These are phyloP conservation scores for Solen grandis DNA, from an alignment of 1,140 invertebrate genomes.

Conservation along the genomic window DNA sequence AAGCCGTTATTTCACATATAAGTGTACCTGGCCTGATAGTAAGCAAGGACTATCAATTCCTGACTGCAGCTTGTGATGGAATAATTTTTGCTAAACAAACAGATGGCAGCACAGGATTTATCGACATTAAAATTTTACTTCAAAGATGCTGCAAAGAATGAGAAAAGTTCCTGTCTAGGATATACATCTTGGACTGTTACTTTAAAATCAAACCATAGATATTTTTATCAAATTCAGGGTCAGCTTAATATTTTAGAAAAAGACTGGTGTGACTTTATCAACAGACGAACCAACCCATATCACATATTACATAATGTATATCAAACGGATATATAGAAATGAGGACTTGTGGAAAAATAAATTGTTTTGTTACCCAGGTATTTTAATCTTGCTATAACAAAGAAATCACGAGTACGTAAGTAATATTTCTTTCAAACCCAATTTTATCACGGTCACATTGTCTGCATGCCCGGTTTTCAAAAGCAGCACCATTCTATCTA, in stretches of 20 bases:
- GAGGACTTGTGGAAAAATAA: slow-evolving; percentile 42
- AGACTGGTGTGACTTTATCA: slow-evolving; percentile 53
- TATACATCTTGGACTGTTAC: background rate
- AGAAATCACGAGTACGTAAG: too few relatives aligned
- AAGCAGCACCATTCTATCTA: too few relatives aligned
- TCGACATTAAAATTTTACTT: slow-evolving; percentile 48
- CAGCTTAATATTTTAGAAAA: slow-evolving; percentile 38
- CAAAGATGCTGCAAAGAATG: slow-evolving; percentile 22
- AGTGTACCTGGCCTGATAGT: slow-evolving; percentile 33
- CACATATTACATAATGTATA: slow-evolving; percentile 48
- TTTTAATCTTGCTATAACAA: too few relatives aligned
- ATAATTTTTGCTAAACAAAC: background rate
- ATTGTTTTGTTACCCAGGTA: too few relatives aligned
- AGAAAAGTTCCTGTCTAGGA: slow-evolving; percentile 36
- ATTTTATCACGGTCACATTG: too few relatives aligned
- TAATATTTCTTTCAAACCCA: too few relatives aligned
- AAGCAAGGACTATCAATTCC: slow-evolving; percentile 12
- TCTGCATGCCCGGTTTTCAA: too few relatives aligned
- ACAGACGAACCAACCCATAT: slow-evolving; percentile 41
- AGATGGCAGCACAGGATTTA: slow-evolving; percentile 25
- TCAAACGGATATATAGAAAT: slow-evolving; percentile 41
- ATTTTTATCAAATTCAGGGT: slow-evolving; percentile 54
- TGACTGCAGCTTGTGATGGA: slow-evolving; percentile 28
- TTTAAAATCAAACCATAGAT: slow-evolving; percentile 55
- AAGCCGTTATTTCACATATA: too few relatives aligned